Percentiles rank a stretch among this genome's conserved stretches.
phyloP scores from a whole-genome alignment of 1,140 invertebrate species.

The Dinoponera quadriceps region DNA sequence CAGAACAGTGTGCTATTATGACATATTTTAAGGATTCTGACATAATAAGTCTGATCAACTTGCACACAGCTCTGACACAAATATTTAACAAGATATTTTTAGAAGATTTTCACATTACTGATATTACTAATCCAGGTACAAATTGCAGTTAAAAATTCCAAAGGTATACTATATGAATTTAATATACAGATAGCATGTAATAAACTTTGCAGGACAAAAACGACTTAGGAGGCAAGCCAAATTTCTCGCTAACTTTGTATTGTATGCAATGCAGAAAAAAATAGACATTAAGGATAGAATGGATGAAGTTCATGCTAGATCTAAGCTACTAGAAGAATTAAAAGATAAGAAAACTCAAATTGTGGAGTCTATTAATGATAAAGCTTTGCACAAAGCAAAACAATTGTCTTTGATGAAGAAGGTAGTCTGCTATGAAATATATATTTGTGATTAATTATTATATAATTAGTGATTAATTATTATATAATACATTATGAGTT shows the following conservation, averaged over 20 bases:
- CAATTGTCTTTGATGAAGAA: constrained; percentile 61
- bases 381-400: constrained; percentile 53
- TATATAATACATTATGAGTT: no score
- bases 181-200: constrained; percentile 15
- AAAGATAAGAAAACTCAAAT: constrained; percentile 60
- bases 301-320: constrained; percentile 59
- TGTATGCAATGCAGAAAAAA: constrained; percentile 72
- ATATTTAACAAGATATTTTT: constrained; percentile 76
- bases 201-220: constrained; percentile 69
- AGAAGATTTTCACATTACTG: constrained; percentile 73
- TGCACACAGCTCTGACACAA: constrained; percentile 65
- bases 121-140: constrained; percentile 76
- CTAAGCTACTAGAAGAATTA: constrained; percentile 62
- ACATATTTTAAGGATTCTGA: constrained; percentile 61
- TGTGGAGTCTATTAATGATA: constrained; percentile 43
- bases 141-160: not conserved
- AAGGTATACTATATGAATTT: not conserved
- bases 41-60: constrained; percentile 73
- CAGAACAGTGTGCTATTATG: constrained; percentile 67
- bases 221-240: constrained; percentile 70
- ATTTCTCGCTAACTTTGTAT: constrained; percentile 75
- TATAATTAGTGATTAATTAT: not conserved
- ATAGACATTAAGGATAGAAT: constrained; percentile 62
- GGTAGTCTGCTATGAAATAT: constrained; percentile 49
- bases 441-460: constrained; percentile 4